Conservation (phyloP, 2,113 vertebrate genomes). For the Aleadryas rufinucha region DNA sequence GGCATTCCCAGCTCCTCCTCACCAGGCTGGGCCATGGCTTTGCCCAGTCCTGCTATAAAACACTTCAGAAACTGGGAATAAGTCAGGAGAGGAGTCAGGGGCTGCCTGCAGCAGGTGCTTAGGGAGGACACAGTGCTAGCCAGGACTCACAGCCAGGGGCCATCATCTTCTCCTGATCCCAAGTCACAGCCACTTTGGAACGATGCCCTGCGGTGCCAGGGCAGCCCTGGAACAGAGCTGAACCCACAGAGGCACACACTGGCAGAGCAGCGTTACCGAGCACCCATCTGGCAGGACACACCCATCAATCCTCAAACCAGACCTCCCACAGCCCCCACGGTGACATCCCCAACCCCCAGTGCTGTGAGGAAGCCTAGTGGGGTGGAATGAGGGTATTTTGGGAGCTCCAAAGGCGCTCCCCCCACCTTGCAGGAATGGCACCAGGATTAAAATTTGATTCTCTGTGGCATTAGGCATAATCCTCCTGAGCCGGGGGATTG, state of each 20-base stretch:
- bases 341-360: background rate
- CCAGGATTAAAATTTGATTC: conserved; percentile 30
- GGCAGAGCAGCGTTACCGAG: background rate
- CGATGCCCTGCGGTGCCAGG: rapidly evolving
- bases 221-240: background rate
- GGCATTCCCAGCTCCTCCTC: background rate
- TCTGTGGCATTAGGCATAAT: conserved; percentile 38
- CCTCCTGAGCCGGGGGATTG: conserved; percentile 6
- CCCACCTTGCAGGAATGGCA: background rate
- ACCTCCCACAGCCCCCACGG: background rate
- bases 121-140: background rate
- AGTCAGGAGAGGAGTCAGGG: background rate
- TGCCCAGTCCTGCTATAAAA: background rate
- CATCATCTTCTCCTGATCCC: background rate
- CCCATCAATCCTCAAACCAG: background rate
- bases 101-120: background rate
- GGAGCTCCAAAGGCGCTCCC: background rate
- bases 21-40: rapidly evolving
- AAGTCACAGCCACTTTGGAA: background rate
- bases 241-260: background rate
- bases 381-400: background rate
- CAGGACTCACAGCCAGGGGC: background rate
- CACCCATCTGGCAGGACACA: background rate
- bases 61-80: background rate
- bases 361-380: rapidly evolving